A percentile compares a stretch with the other conserved stretches of the same genome.
phyloP scores from a whole-genome alignment of 1,140 invertebrate genomes.

The Venturia canescens region DNA sequence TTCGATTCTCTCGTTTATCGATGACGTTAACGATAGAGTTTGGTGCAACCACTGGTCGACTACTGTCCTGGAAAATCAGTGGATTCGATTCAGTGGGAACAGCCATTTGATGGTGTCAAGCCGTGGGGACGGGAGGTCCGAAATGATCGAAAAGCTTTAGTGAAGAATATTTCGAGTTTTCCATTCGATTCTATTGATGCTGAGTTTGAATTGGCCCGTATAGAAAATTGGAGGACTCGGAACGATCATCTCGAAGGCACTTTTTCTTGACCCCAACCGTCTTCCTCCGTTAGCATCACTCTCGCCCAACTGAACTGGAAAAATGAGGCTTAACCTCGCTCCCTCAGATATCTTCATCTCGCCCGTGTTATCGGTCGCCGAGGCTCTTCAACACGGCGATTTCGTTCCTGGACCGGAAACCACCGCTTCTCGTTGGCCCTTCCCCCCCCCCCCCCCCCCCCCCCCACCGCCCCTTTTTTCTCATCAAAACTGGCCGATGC shows the following conservation, averaged over 20 bases:
- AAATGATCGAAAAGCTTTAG: too few relatives aligned
- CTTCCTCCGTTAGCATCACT: neutral
- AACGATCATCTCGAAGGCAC: neutral
- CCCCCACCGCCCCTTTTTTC: neutral
- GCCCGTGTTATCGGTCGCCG: neutral
- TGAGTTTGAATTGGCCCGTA: too few relatives aligned
- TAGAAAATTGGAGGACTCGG: too few relatives aligned
- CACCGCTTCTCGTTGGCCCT: neutral
- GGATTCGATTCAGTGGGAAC: too few relatives aligned
- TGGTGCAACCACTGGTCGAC: too few relatives aligned
- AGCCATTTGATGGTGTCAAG: too few relatives aligned
- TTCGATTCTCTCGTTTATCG: too few relatives aligned
- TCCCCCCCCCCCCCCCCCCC: neutral
- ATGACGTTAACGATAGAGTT: too few relatives aligned
- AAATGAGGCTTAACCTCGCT: neutral
- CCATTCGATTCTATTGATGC: too few relatives aligned
- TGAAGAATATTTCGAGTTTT: too few relatives aligned
- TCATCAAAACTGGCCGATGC: neutral
- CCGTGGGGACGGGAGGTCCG: too few relatives aligned
- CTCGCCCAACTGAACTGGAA: neutral
- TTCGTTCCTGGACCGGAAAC: conserved; percentile 11
- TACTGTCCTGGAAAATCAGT: too few relatives aligned
- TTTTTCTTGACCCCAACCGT: neutral
- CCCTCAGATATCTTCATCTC: neutral
- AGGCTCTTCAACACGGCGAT: conserved; percentile 1